Evolutionary conservation across 2,888 invertebrate genomes (phyloP).

Genomic region (Camptogramma bilineatum): DNA sequence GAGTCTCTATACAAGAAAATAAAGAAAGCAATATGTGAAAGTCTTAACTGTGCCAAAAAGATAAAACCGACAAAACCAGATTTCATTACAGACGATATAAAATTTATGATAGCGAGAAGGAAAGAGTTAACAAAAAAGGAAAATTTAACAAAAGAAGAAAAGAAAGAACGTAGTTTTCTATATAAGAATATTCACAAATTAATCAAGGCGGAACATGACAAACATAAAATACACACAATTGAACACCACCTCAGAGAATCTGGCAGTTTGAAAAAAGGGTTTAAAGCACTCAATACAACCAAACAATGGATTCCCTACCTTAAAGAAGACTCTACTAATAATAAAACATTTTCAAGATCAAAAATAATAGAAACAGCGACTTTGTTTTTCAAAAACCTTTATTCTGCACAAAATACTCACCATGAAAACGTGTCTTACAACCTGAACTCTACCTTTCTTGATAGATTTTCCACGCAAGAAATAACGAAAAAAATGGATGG

Average conservation of each 20-base stretch:
- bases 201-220: conserved; percentile 25
- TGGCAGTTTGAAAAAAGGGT: conserved; percentile 26
- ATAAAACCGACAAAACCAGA: neutral
- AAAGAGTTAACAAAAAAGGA: no score
- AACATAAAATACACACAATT: conserved; percentile 17
- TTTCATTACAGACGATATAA: neutral
- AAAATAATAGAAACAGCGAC: conserved; percentile 40
- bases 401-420: neutral
- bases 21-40: neutral
- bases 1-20: neutral
- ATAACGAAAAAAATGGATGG: conserved; percentile 29
- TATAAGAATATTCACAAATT: conserved; percentile 32
- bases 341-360: no score
- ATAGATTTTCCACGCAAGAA: conserved; percentile 24
- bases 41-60: neutral
- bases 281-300: conserved; percentile 32
- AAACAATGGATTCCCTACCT: conserved; percentile 35
- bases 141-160: conserved; percentile 3
- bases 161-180: neutral
- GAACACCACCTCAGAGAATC: conserved; percentile 26
- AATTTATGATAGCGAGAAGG: neutral
- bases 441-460: conserved; percentile 24
- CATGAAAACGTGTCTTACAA: conserved; percentile 21
- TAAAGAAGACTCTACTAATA: conserved; percentile 8
- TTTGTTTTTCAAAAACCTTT: conserved; percentile 19